Base-by-base conservation (phyloP, 2,797 vertebrate genomes). In the Cephalopachus bancanus region DNA sequence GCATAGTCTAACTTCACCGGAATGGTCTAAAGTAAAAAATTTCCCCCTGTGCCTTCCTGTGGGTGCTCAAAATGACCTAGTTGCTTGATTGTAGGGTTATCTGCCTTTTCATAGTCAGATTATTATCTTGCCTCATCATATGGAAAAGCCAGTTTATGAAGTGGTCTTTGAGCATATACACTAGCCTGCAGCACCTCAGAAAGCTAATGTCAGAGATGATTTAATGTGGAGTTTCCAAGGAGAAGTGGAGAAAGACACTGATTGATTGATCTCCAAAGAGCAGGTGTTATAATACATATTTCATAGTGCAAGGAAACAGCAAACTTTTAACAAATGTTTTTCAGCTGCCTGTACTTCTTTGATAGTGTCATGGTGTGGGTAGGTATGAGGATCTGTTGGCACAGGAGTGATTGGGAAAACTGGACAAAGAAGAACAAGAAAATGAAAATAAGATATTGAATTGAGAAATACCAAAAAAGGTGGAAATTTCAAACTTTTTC, bases 401-500 rank as follows among this genome's bases (percentile, higher is more conserved):
- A n/a, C 22, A 30, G 33, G 37, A 83, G 49, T 51, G 90, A 67
- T 55, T 62, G 80, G 79, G 57, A 94, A 83, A 86, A 89, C 33
- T 95, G 95, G 65, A 93, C 8, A n/a, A 76, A 81, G 55, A 89
- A 91, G 78, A 79, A 92, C 93, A 79, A 95, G 71, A 57, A 95
- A 97, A 92, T 83, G 75, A 81, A 91, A 78, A 62, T 76, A 69
- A 95, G 89, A 95, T 97, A 94, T 89, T 94, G 84, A 69, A 59
- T 91, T 97, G 92, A 97, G 96, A 97, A 97, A 88, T 89, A 95
- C 74, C n/a, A 91, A 90, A 87, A 88, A 85, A 84, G 74, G 26
- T 83, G 44, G 94, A 89, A 92, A 96, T 67, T 94, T 97, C 74
- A 95, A 79, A 71, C 60, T 92, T 96, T 93, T 74, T 59, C 59